Evolutionary conservation across 1,140 invertebrate genomes (phyloP).

Genomic region (Nephila pilipes): DNA sequence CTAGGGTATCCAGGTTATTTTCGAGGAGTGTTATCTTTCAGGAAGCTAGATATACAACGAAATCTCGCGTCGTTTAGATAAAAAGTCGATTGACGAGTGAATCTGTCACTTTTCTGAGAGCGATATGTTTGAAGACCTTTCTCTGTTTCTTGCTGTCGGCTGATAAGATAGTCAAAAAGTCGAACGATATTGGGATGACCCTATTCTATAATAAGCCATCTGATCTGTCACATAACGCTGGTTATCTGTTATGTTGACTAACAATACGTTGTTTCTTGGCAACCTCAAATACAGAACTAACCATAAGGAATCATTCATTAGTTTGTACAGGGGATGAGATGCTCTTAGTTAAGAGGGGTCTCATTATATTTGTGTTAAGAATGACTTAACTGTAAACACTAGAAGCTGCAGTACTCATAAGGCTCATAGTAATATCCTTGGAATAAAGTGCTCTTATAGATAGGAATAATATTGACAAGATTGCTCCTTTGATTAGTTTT

Average conservation of each 20-base stretch:
- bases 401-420: too few relatives aligned
- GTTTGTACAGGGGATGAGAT: too few relatives aligned
- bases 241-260: conserved; percentile 26
- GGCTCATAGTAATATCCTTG: too few relatives aligned
- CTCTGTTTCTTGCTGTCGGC: background rate
- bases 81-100: conserved; percentile 23
- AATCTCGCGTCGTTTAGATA: conserved; percentile 12
- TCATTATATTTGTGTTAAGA: too few relatives aligned
- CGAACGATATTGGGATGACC: conserved; percentile 25
- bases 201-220: conserved; percentile 1
- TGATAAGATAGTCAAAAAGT: background rate
- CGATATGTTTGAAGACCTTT: conserved; percentile 27
- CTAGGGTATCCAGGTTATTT: background rate
- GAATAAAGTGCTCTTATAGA: too few relatives aligned
- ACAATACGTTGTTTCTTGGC: background rate
- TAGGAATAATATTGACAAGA: too few relatives aligned
- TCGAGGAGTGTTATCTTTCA: conserved; percentile 2
- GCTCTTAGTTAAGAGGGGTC: too few relatives aligned
- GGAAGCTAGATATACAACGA: background rate
- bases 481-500: too few relatives aligned
- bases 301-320: too few relatives aligned
- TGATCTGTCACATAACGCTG: background rate
- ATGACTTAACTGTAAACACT: too few relatives aligned
- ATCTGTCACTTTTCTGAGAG: conserved; percentile 31
- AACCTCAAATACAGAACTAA: too few relatives aligned